Percentiles rank a stretch among this genome's conserved stretches.
phyloP scores from a whole-genome alignment of 1,140 invertebrate genomes.

The Antheraea mylitta region DNA sequence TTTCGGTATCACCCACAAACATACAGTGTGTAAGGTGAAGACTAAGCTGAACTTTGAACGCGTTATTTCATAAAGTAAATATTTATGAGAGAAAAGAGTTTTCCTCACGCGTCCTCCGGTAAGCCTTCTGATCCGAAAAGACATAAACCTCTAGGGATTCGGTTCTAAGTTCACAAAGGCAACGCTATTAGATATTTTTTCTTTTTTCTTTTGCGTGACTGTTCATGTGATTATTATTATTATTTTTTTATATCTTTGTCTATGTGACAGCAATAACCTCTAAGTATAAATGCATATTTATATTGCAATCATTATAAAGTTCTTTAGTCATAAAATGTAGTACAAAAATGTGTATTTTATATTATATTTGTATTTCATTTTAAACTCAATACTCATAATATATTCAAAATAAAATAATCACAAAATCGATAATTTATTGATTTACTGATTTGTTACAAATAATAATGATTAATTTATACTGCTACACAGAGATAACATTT shows the following conservation, averaged over 20 bases:
- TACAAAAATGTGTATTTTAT: no score
- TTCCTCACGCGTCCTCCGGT: constrained; percentile 56
- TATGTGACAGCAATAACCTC: no score
- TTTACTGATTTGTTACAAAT: no score
- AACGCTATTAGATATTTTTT: constrained; percentile 48
- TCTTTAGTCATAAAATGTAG: no score
- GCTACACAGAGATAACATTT: no score
- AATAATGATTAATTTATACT: no score
- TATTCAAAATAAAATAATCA: no score
- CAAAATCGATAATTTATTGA: no score
- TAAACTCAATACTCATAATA: no score
- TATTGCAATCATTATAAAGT: background rate
- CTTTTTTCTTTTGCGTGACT: constrained; percentile 16
- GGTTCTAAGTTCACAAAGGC: constrained; percentile 70
- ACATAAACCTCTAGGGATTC: constrained; percentile 74
- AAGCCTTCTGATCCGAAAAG: constrained; percentile 75
- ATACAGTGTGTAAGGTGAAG: constrained; percentile 50
- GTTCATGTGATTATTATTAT: constrained; percentile 7
- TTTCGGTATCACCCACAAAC: constrained; percentile 68
- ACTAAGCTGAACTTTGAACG: constrained; percentile 59
- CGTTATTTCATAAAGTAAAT: constrained; percentile 78
- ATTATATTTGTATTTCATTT: no score
- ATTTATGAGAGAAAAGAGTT: constrained; percentile 75
- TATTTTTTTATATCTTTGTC: background rate
- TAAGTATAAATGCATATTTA: background rate